Base-by-base conservation (phyloP, 2,888 invertebrate species). In the Tinea pellionella region DNA sequence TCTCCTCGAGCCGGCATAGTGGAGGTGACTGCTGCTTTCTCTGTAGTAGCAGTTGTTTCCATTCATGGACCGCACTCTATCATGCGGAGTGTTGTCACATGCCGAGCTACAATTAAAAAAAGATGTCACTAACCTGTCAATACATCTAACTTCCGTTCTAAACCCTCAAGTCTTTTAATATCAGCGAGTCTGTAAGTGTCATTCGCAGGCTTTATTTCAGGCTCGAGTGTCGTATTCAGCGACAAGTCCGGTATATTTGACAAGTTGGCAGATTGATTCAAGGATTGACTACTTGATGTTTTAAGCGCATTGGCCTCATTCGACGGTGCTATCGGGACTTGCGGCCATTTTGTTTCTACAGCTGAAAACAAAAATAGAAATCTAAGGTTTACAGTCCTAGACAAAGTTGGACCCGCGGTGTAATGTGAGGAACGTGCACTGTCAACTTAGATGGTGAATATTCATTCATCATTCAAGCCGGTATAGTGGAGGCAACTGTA, bases 251-350 rank as follows among this genome's bases (percentile, higher is more conserved):
- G 47, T 15, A 47, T 6, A 47, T 13, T 47, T 9, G 15, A 47
- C 16, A 47, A 15, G 56, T 56, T 64, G 12, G 59, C 61, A 32
- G 72, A 68, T 51, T 65, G 66, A 67, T 68, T 73, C 4, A 77
- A 69, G 61, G 77, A 75, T 63, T 78, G 78, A 62, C 68, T 69
- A 67, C 71, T 69, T 1, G 83, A 79, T 30, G 81, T 78, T 62
- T 83, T 84, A 58, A 86, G 73, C 60, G 81, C 82, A 63, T 82
- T 77, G 19, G 85, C 84, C 51, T 85, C 85, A 0, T 78, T 75
- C 57, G 88, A 79, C 63, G 86, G 85, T 0, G 78, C 84, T 15
- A 88, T 67, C 0, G 87, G 81, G 60, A 88, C 87, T 64, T 78
- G 78, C 0, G 88, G 88, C 88, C 88, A 88, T 0, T 73, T 67